These are phyloP conservation scores for Mionectes olivaceus DNA, from an alignment of 2,797 vertebrate species.

Conservation along the genomic window DNA sequence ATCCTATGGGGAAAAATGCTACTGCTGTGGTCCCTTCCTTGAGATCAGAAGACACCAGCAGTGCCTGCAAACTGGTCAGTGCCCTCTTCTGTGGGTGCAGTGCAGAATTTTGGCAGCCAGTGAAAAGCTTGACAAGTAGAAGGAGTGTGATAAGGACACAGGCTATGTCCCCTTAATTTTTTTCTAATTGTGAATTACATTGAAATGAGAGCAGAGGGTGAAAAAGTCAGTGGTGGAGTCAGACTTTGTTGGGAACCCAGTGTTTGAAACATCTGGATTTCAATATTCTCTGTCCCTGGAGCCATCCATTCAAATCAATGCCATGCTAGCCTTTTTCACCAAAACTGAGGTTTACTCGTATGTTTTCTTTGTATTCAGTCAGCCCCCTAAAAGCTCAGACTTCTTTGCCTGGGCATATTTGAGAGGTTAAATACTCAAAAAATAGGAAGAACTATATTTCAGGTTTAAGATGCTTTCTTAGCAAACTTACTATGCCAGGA, in stretches of 20 bases:
- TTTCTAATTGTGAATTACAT: background rate
- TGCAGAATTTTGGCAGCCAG: background rate
- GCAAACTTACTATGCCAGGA: background rate
- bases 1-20: background rate
- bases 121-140: background rate
- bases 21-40: background rate
- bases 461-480: background rate
- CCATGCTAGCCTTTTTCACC: background rate
- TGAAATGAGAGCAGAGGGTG: background rate
- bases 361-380: background rate
- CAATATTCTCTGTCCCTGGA: background rate
- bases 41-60: background rate
- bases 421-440: background rate
- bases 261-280: background rate
- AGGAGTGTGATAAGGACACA: background rate
- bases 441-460: background rate
- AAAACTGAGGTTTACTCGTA: background rate
- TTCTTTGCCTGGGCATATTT: background rate
- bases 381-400: background rate
- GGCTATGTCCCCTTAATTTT: background rate
- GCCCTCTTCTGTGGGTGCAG: background rate
- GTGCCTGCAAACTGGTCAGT: background rate
- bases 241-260: background rate
- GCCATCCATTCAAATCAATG: background rate
- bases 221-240: background rate